Base-by-base conservation (phyloP, 2,888 invertebrate species). In the Hydraecia micacea region DNA sequence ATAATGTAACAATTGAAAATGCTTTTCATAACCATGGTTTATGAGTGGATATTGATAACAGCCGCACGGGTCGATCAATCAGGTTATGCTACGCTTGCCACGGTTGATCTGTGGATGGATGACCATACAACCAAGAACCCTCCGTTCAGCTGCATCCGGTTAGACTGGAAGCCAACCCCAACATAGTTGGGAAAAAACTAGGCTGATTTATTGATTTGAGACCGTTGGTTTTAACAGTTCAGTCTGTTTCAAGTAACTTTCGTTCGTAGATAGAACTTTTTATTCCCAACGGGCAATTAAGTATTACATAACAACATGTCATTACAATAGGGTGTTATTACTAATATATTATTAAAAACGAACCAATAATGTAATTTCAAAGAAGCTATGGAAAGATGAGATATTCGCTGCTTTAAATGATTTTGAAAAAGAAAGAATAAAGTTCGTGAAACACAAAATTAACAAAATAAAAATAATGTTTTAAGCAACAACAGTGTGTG, bases 1-100 rank as follows among this genome's bases (percentile, higher is more conserved):
- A 63, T 65, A 49, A 49, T 65, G 25, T 72, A 49, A 49, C 49
- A 68, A 70, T 55, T 73, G 49, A 65, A 63, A 71, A 65, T 68
- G 32, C 21, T 67, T 49, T 68, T n/a, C 8, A 28, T 67, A 28
- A 15, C 2, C 8, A n/a, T 39, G 2, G 18, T 18, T 73, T 62
- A 25, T 42, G n/a, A 46, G 25, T n/a, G n/a, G n/a, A 18, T 39
- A 72, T 11, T 8, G 25, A 25, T 25, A n/a, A 55, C 25, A 55
- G 25, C 11, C 25, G 4, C 55, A 55, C 4, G 25, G 25, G 4
- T 55, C 4, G n/a, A 55, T n/a, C 4, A 0, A 25, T 55, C 25
- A 55, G n/a, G 55, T 25, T 25, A 55, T 25, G 25, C 55, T 55
- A 55, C 55, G 55, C 11, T 55, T 55, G 55, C 25, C 25, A 9